A percentile compares a stretch with the other conserved stretches of the same genome.
Conservation (phyloP, 2,113 vertebrate genomes). For the Nyctereutes procyonoides region DNA sequence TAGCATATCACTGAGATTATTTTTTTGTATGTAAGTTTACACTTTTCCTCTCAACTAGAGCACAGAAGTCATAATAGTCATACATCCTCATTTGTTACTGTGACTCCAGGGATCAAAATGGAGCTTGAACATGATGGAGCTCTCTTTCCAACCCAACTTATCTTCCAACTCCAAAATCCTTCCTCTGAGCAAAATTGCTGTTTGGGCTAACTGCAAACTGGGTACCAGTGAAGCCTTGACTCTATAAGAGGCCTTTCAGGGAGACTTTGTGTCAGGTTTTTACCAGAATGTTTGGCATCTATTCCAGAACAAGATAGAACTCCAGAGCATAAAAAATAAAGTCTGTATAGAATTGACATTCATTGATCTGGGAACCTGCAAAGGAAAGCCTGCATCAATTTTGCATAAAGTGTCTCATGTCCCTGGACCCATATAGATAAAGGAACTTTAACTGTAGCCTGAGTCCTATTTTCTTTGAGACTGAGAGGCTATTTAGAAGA, state of each 20-base stretch:
- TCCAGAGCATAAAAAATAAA: background rate
- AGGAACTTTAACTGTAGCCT: background rate
- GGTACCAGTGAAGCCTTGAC: background rate
- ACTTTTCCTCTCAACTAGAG: background rate
- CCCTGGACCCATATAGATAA: background rate
- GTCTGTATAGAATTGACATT: background rate
- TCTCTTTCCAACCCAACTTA: background rate
- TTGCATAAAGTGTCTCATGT: background rate
- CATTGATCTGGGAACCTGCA: background rate
- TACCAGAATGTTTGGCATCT: background rate
- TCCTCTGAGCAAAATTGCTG: background rate
- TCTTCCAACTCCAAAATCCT: background rate
- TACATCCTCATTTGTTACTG: background rate
- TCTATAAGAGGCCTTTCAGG: background rate
- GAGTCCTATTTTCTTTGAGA: background rate
- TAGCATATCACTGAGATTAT: background rate
- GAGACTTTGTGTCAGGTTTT: background rate
- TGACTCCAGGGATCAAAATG: background rate
- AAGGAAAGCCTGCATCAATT: background rate
- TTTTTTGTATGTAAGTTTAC: background rate
- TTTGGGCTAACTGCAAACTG: background rate
- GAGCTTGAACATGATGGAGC: background rate
- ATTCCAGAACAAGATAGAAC: background rate
- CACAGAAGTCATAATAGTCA: background rate
- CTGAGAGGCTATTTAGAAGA: background rate